These are phyloP conservation scores for Drosophila littoralis DNA, from an alignment of 1,140 invertebrate genomes.

Conservation along the genomic window DNA sequence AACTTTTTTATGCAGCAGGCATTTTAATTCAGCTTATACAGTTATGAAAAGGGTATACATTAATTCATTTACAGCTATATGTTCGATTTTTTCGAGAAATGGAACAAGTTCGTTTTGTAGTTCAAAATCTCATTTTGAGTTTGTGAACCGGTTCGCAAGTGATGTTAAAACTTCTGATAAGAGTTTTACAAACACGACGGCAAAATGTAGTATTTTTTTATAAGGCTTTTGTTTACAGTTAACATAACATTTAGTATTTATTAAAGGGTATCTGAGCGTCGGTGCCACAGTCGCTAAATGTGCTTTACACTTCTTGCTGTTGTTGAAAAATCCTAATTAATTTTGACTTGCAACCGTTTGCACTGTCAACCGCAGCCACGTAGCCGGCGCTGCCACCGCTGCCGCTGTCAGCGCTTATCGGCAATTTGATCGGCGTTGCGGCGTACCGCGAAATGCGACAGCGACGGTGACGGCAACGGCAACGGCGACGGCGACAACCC, in stretches of 20 bases:
- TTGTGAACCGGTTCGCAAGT: too few species aligned
- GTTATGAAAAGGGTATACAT: too few species aligned
- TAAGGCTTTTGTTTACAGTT: too few species aligned
- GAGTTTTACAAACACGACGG: too few species aligned
- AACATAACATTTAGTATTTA: too few species aligned
- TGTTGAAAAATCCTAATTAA: conserved; percentile 81
- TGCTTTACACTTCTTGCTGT: conserved; percentile 9
- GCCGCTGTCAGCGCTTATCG: conserved; percentile 66
- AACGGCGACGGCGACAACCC: conserved; percentile 55
- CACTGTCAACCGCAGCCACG: conserved; percentile 76
- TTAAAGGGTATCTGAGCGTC: conserved; percentile 17
- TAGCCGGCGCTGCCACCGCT: conserved; percentile 20
- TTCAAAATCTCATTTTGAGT: too few species aligned
- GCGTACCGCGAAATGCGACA: conserved; percentile 67
- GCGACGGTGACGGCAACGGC: conserved; percentile 44
- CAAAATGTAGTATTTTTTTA: too few species aligned
- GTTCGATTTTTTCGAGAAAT: too few species aligned
- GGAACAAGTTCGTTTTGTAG: too few species aligned
- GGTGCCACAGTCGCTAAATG: not conserved
- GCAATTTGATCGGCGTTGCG: conserved; percentile 76
- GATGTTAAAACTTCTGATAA: too few species aligned
- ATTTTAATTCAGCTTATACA: not conserved
- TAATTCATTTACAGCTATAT: too few species aligned
- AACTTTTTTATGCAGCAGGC: not conserved
- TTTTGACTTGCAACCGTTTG: conserved; percentile 82